Evolutionary conservation across 2,888 invertebrate species (phyloP).

Genomic region (Tryphoninae sp.): DNA sequence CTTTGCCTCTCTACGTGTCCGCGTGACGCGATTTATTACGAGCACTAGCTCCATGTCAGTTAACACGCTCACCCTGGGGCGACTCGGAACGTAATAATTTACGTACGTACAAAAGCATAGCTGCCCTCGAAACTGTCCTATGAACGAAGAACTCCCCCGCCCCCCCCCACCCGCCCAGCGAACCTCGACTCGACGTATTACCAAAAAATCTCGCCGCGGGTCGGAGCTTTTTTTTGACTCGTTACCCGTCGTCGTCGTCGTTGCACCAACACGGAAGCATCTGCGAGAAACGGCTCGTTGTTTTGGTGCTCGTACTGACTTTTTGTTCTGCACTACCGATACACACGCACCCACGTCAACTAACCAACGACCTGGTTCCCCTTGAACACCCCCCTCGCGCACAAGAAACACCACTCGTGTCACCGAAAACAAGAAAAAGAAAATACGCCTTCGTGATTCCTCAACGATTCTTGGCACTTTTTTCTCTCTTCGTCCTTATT

Average conservation of each 20-base stretch:
- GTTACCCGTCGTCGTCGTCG: too few relatives aligned
- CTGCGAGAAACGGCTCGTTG: too few relatives aligned
- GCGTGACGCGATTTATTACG: conserved; percentile 21
- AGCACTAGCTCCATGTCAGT: conserved; percentile 53
- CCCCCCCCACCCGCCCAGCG: background rate
- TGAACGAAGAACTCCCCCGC: background rate
- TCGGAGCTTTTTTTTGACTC: conserved; percentile 2
- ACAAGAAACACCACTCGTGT: conserved; percentile 26
- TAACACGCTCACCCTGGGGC: conserved; percentile 25
- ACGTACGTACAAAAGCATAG: conserved; percentile 43
- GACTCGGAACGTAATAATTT: conserved; percentile 18
- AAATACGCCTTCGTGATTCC: conserved; percentile 9
- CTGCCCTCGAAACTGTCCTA: conserved; percentile 4
- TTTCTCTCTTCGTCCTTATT: background rate
- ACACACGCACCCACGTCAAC: conserved; percentile 57
- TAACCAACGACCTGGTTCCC: conserved; percentile 60
- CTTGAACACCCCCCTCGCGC: conserved; percentile 46
- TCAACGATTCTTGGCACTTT: conserved; percentile 10
- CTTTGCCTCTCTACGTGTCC: conserved; percentile 27
- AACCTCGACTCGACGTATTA: too few relatives aligned
- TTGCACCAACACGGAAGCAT: background rate
- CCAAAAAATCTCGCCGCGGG: background rate
- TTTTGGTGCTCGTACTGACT: background rate
- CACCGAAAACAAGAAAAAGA: background rate
- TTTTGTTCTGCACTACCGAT: background rate